Evolutionary conservation across 2,113 vertebrate genomes (phyloP), one percentile per base, ranked within the genome.

Genomic region (Odocoileus hemionus): DNA sequence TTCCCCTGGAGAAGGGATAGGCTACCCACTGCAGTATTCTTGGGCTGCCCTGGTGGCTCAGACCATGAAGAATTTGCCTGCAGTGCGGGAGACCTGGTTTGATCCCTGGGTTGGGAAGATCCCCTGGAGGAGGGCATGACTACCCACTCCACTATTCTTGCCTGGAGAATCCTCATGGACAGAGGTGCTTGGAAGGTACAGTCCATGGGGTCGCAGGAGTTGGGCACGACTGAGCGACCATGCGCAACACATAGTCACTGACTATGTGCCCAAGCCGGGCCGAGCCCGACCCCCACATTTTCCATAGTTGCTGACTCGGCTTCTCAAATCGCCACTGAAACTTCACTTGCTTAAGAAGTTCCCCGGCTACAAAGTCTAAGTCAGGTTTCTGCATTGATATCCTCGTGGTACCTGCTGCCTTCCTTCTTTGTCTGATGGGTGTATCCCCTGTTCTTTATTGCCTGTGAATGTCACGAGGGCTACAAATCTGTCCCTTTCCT

Each of bases 251-350:
- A 70, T 12, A 47, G 47, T 47, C 47, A 47, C 47, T 47, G 47
- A 47, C 47, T 47, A 47, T 12, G 47, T 47, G 47, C 47, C 47
- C 47, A 47, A 47, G 47, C 47, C 47, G 11, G 47, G 47, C 47
- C 11, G 11, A 47, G 47, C 47, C 47, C 47, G 11, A 47, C 47
- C 47, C 47, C 47, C 11, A 47, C 47, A 47, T 47, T 47, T 47
- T 47, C 47, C 47, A 47, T 47, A 47, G 47, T 47, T 47, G 64
- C 89, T 15, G 10, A 28, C 28, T 33, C 7, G 43, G 60, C 36
- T 88, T 96, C 50, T 96, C 17, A 58, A 54, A 74, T 82, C 61
- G 26, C 36, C 70, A 78, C n/a, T 54, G 50, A 95, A 80, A 89
- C 9, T 45, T 45, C n/a, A 47, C n/a, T 64, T 93, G 30, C 61